Base-by-base conservation (phyloP, 1,140 invertebrate genomes). In the Phthorimaea operculella region DNA sequence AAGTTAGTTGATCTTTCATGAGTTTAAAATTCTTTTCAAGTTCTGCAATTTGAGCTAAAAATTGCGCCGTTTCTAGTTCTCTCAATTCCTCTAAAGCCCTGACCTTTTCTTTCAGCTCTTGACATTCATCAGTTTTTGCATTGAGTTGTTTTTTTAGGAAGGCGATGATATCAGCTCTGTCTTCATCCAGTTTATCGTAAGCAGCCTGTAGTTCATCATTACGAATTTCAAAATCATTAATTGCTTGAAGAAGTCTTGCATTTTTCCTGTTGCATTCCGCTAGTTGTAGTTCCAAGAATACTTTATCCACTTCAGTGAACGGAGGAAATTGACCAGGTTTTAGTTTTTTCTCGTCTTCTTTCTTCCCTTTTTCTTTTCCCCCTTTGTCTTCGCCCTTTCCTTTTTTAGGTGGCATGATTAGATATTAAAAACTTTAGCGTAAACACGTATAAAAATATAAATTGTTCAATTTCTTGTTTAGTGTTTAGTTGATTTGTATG, bases 1-100 rank as follows among this genome's bases (percentile, higher is more conserved):
- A 92, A 10, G 90, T 92, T 1, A 96, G 83, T 70, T 92, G 92
- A 66, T 93, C 94, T 61, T 94, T 92, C 90, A 94, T 95, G 15
- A 90, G 88, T 57, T 90, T 92, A 66, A 92, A 95, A 64, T 96
- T 89, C 63, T 87, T 89, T 54, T 92, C 90, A 12, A 89, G 70
- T 58, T 89, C 87, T 9, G 86, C 79, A 34, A 93, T 86, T 21
- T 90, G 90, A 63, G 87, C 83, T 59, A 90, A 89, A 55, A 86
- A 90, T 8, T 81, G 74, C 33, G 83, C 80, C n/a, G 87, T 89
- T 79, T 93, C 92, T n/a, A 89, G 87, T 66, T 90, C 89, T 57
- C 90, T 81, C 0, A 88, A 86, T 68, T 93, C 90, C 70, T 93
- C 89, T 1, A 94, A 78, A 1, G 91, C 92, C 52, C 87, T 85